These are phyloP conservation scores for Stenodera caucasica DNA, from an alignment of 2,888 invertebrate species.

Conservation along the genomic window DNA sequence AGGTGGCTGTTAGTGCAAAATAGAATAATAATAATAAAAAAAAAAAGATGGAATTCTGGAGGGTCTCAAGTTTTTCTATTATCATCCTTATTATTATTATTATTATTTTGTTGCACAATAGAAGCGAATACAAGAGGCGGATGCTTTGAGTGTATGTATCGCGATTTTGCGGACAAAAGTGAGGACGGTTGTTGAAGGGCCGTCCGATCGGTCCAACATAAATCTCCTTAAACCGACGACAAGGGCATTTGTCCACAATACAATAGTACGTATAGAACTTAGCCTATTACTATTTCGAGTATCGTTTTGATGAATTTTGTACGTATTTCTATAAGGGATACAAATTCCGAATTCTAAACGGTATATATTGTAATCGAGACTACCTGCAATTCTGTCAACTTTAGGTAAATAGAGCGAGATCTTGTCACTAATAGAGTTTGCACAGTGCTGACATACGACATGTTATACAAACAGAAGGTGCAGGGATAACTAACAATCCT, in stretches of 20 bases:
- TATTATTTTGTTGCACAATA: conserved; percentile 7
- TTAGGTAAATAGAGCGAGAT: conserved; percentile 48
- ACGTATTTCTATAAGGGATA: conserved; percentile 19
- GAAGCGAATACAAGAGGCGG: conserved; percentile 7
- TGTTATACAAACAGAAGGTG: conserved; percentile 46
- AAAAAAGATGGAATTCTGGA: not conserved
- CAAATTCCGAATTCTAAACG: conserved; percentile 10
- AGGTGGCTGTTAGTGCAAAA: conserved; percentile 14
- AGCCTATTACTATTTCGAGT: conserved; percentile 44
- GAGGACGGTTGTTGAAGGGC: not conserved
- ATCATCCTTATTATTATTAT: not conserved
- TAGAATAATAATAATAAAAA: not conserved
- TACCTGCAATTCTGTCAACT: conserved; percentile 34
- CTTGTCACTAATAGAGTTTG: conserved; percentile 56
- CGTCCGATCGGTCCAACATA: conserved; percentile 18
- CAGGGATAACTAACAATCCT: conserved; percentile 20
- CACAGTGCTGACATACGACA: conserved; percentile 54
- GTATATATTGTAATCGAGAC: conserved; percentile 17
- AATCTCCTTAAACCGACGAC: conserved; percentile 32
- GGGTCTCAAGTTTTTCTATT: not conserved
- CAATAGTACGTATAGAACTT: conserved; percentile 34
- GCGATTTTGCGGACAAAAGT: conserved; percentile 26
- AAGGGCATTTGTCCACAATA: conserved; percentile 27
- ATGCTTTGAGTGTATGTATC: conserved; percentile 18
- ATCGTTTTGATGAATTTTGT: conserved; percentile 45